phyloP scores from a whole-genome alignment of 2,888 invertebrate species.

The Luperina testacea region DNA sequence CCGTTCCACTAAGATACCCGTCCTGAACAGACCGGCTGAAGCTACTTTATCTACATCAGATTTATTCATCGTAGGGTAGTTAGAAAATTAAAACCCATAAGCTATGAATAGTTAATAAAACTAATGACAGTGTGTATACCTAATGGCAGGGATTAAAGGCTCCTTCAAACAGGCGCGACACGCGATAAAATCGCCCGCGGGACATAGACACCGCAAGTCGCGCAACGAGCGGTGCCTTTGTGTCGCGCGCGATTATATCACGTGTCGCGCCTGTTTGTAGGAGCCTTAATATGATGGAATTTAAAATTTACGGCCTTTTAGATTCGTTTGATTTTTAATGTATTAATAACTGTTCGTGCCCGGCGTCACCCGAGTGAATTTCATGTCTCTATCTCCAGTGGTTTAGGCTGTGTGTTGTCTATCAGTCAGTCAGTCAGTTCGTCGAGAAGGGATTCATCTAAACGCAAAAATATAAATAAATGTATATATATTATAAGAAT shows the following conservation, averaged over 20 bases:
- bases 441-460: not conserved
- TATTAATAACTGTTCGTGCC: not conserved
- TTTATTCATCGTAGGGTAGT: conserved; percentile 57
- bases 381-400: not conserved
- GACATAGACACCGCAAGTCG: too few relatives aligned
- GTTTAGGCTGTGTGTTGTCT: not conserved
- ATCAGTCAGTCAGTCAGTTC: not conserved
- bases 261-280: too few relatives aligned
- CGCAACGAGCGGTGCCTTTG: too few relatives aligned
- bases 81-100: conserved; percentile 50
- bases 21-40: conserved; percentile 45
- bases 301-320: conserved; percentile 16
- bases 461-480: not conserved
- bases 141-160: conserved; percentile 35
- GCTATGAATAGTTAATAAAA: conserved; percentile 62
- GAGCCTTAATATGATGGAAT: conserved; percentile 26
- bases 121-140: conserved; percentile 27
- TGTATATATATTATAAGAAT: not conserved
- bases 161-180: too few relatives aligned
- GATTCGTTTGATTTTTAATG: not conserved
- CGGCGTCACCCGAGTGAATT: not conserved
- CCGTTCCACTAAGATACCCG: conserved; percentile 69
- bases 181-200: too few relatives aligned
- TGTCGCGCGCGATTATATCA: too few relatives aligned
- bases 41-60: conserved; percentile 57